Evolutionary conservation across 2,113 vertebrate species (phyloP).

Genomic region (Brienomyrus brachyistius): DNA sequence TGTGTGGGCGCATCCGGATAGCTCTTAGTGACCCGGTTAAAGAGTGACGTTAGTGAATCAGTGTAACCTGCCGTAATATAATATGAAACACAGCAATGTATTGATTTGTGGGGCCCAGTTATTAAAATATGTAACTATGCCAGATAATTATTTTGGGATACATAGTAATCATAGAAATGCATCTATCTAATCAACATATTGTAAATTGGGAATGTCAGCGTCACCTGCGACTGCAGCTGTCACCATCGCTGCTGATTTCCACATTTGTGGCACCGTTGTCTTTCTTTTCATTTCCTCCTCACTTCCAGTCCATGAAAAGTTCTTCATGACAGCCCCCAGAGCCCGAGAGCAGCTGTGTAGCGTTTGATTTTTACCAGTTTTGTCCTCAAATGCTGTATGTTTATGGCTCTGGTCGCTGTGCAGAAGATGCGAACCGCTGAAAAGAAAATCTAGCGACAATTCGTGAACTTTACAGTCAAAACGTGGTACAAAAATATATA

Average conservation of each 20-base stretch:
- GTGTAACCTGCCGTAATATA: neutral
- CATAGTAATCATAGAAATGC: neutral
- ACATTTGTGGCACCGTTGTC: neutral
- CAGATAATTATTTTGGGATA: slow-evolving; percentile 7
- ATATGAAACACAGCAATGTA: neutral
- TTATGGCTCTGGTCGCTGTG: neutral
- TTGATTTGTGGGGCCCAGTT: neutral
- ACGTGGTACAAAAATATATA: neutral
- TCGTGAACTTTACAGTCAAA: neutral
- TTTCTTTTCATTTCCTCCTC: neutral
- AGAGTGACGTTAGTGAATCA: neutral
- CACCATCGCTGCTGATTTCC: neutral
- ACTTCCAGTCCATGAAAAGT: neutral
- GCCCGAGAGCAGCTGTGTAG: neutral
- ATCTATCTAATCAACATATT: neutral
- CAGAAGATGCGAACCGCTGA: neutral
- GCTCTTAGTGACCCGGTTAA: neutral
- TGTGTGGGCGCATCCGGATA: neutral
- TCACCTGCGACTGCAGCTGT: neutral
- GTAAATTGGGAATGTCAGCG: neutral
- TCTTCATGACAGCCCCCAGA: neutral
- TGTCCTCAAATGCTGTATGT: neutral
- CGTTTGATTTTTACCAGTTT: neutral
- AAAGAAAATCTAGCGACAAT: neutral
- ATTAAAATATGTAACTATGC: slow-evolving; percentile 8